phyloP scores from a whole-genome alignment of 2,113 vertebrate genomes.

The Enhydra lutris region DNA sequence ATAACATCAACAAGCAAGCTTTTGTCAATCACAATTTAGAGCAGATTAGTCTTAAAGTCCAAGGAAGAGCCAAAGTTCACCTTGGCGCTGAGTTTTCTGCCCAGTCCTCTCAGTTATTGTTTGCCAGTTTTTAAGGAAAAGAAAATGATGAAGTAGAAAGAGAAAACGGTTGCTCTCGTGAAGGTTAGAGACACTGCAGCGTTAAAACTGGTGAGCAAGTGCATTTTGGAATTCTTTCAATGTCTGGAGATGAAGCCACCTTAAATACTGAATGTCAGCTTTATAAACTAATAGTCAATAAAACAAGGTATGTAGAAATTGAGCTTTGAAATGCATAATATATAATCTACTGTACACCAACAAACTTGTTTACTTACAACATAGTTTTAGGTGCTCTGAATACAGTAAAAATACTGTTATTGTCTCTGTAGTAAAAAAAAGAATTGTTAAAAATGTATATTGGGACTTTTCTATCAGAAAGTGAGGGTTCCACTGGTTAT shows the following conservation, averaged over 20 bases:
- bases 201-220: conserved; percentile 84
- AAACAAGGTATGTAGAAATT: conserved; percentile 41
- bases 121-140: conserved; percentile 68
- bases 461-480: not conserved
- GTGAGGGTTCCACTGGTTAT: not conserved
- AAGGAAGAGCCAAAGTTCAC: conserved; percentile 93
- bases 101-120: conserved; percentile 62
- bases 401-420: not conserved
- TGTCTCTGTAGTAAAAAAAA: not conserved
- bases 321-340: not conserved
- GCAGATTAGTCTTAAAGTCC: conserved; percentile 92
- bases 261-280: conserved; percentile 17
- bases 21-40: conserved; percentile 83
- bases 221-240: conserved; percentile 72
- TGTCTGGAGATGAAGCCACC: conserved; percentile 39
- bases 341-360: not conserved
- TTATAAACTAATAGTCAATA: conserved; percentile 35
- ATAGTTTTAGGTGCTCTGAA: not conserved
- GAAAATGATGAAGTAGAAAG: conserved; percentile 83
- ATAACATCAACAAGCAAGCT: conserved; percentile 78
- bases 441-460: not conserved
- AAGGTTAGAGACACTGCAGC: conserved; percentile 81
- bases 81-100: conserved; percentile 71
- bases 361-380: not conserved
- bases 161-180: conserved; percentile 77